A percentile compares a stretch with the other conserved stretches of the same genome.
These are phyloP conservation scores for Patella depressa DNA, from an alignment of 2,888 invertebrate genomes.

Conservation along the genomic window DNA sequence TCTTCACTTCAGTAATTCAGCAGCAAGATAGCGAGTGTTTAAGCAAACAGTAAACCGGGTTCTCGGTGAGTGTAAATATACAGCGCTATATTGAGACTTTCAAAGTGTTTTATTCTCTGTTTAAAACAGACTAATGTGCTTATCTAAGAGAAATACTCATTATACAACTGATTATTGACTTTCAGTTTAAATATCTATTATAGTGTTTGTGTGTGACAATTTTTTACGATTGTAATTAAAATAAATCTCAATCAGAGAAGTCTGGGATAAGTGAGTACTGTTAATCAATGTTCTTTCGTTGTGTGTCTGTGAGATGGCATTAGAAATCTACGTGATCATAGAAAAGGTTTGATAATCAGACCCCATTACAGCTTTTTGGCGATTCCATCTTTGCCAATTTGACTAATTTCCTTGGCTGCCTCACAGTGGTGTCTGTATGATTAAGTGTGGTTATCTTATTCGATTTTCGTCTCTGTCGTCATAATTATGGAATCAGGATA, in stretches of 20 bases:
- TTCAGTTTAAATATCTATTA: no score
- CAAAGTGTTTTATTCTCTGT: no score
- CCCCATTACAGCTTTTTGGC: no score
- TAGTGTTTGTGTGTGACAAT: no score
- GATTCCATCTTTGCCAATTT: not conserved
- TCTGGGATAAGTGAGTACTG: not conserved
- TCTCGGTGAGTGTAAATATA: no score
- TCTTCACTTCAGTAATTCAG: not conserved
- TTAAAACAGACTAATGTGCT: no score
- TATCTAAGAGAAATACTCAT: no score
- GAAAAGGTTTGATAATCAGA: not conserved
- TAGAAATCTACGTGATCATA: conserved; percentile 1
- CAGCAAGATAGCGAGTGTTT: not conserved
- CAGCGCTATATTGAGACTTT: no score
- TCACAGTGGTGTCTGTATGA: not conserved
- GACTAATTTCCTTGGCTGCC: not conserved
- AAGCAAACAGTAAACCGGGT: no score
- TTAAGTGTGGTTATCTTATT: not conserved
- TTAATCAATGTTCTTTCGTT: not conserved
- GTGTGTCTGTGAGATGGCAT: conserved; percentile 3
- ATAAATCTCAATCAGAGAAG: conserved; percentile 14
- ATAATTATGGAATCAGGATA: not conserved
- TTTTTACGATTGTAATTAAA: no score
- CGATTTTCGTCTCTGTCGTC: not conserved
- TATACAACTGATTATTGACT: no score